phyloP scores from a whole-genome alignment of 2,113 vertebrate genomes.

The Baryphthengus martii region DNA sequence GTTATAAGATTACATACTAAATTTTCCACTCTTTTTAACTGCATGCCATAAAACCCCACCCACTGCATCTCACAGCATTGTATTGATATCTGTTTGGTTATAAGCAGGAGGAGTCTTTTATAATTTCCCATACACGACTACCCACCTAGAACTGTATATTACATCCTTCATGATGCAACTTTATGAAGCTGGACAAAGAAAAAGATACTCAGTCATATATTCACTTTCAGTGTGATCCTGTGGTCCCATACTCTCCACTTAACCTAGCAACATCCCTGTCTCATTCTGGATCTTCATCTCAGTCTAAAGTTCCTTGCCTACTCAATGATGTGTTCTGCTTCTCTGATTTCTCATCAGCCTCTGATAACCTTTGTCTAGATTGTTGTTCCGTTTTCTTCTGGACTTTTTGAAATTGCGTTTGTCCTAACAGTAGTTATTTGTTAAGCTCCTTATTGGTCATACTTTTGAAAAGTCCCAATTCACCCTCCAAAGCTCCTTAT shows the following conservation, averaged over 20 bases:
- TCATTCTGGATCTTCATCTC: neutral
- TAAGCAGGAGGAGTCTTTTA: neutral
- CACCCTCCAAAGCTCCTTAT: neutral
- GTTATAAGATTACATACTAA: neutral
- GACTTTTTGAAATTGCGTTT: neutral
- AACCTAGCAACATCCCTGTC: neutral
- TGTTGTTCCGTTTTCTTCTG: neutral
- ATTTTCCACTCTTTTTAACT: neutral
- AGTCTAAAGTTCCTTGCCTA: neutral
- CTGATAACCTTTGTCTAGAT: neutral
- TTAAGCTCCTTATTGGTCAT: neutral
- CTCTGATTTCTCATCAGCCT: neutral
- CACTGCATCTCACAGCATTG: neutral
- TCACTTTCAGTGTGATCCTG: neutral
- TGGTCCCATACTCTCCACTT: neutral
- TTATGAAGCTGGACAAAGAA: neutral
- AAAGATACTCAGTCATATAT: neutral
- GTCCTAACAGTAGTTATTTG: neutral
- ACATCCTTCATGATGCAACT: neutral
- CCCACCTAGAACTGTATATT: neutral
- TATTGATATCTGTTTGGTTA: neutral
- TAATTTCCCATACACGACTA: neutral
- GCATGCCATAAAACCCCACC: neutral
- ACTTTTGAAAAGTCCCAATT: neutral
- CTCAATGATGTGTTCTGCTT: neutral